These are phyloP conservation scores for Drosophila yooni DNA, from an alignment of 2,888 invertebrate species.

Conservation along the genomic window DNA sequence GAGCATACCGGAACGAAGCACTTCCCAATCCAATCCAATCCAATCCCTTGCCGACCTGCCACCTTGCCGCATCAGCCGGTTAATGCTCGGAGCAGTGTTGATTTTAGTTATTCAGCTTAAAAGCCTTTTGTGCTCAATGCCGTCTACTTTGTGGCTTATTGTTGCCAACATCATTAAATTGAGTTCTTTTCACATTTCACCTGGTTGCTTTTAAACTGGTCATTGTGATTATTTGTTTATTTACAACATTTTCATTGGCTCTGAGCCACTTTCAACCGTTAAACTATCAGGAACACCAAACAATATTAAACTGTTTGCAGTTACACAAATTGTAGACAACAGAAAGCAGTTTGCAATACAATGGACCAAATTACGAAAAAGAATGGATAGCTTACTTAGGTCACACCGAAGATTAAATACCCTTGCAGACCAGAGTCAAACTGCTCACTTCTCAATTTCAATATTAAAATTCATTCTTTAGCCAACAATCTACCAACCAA, in stretches of 20 bases:
- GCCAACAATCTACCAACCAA: not conserved
- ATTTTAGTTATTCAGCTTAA: conserved; percentile 1
- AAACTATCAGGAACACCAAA: not conserved
- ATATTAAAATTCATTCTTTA: not conserved
- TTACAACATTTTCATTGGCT: not conserved
- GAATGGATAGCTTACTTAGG: not conserved
- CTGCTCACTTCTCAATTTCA: not conserved
- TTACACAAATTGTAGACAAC: not conserved
- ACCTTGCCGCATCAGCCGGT: not conserved
- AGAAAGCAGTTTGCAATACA: not conserved
- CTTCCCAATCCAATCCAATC: not conserved
- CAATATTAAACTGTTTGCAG: not conserved
- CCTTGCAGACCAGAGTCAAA: not conserved
- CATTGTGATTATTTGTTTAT: not conserved
- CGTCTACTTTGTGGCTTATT: too few species aligned
- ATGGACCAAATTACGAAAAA: too few species aligned
- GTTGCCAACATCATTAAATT: not conserved
- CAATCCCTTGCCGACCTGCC: not conserved
- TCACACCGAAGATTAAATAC: not conserved
- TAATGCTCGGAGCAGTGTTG: conserved; percentile 8
- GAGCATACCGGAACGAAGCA: conserved; percentile 1
- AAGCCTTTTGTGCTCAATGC: not conserved
- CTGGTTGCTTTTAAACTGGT: not conserved
- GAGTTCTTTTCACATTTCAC: not conserved
- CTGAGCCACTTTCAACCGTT: not conserved